These are phyloP conservation scores for Rhinichthys osculus DNA, from an alignment of 2,797 vertebrate genomes.

Conservation along the genomic window DNA sequence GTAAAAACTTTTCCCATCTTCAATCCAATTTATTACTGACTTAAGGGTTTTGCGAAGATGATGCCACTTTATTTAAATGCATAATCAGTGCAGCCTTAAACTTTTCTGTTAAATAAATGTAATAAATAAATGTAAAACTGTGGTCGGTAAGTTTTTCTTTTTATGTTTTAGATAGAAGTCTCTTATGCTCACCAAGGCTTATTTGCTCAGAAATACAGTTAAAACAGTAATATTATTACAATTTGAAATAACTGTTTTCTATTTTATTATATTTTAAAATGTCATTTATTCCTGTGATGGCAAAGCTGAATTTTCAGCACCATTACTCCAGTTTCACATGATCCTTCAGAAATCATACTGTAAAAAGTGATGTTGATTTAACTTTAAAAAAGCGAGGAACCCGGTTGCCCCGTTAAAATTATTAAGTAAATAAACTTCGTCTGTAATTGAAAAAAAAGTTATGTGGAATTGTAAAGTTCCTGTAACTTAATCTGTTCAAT, in stretches of 20 bases:
- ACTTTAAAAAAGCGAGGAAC: no score
- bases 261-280: not conserved
- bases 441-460: no score
- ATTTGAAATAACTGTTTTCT: not conserved
- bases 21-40: not conserved
- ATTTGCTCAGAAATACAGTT: not conserved
- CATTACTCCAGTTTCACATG: not conserved
- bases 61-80: not conserved
- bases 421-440: no score
- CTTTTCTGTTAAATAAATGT: not conserved
- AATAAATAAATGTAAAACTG: not conserved
- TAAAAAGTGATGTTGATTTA: no score
- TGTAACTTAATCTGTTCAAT: no score
- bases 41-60: not conserved
- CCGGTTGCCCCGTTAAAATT: no score
- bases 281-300: not conserved
- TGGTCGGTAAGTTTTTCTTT: not conserved
- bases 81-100: not conserved
- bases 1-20: conserved; percentile 2
- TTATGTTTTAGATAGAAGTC: not conserved
- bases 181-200: not conserved
- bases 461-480: no score
- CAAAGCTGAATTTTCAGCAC: not conserved
- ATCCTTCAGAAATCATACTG: not conserved
- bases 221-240: not conserved